Evolutionary conservation across 92 coral and sea anemone genomes (phyloP).

Genomic region (Pocillopora meandrina): DNA sequence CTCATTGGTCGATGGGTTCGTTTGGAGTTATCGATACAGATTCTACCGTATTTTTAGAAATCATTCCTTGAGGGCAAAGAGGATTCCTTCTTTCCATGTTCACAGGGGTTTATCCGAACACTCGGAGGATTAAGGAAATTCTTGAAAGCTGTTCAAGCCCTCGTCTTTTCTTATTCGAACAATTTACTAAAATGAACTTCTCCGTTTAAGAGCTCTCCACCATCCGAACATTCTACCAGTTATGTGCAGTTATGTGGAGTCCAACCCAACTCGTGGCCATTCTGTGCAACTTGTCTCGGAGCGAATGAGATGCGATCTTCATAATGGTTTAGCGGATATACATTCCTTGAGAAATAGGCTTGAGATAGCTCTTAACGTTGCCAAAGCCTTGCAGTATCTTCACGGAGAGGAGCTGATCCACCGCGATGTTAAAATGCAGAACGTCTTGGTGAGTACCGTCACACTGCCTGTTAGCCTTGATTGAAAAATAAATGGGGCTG

Average conservation of each 20-base stretch:
- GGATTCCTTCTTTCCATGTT: too few relatives aligned
- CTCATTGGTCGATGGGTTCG: too few relatives aligned
- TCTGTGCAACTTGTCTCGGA: conserved; percentile 61
- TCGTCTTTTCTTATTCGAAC: too few relatives aligned
- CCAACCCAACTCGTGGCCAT: conserved; percentile 28
- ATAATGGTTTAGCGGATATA: conserved; percentile 50
- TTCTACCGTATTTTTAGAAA: too few relatives aligned
- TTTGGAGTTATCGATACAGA: too few relatives aligned
- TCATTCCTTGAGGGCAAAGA: too few relatives aligned
- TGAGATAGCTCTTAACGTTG: conserved; percentile 59
- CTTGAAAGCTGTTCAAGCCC: background rate
- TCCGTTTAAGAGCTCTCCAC: conserved; percentile 28
- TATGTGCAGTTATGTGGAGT: conserved; percentile 62
- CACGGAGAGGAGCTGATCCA: conserved; percentile 62
- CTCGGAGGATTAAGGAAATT: too few relatives aligned
- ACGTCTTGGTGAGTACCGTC: conserved; percentile 59
- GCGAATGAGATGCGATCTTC: conserved; percentile 71
- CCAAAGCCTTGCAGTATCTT: conserved; percentile 67
- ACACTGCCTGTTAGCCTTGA: background rate
- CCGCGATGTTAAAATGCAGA: conserved; percentile 73
- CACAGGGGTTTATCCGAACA: too few relatives aligned
- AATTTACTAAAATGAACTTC: background rate
- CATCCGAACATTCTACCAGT: conserved; percentile 71
- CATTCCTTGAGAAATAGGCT: conserved; percentile 60
- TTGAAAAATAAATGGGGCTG: too few relatives aligned